phyloP scores from a whole-genome alignment of 2,888 invertebrate genomes.

The Proisotoma minuta region DNA sequence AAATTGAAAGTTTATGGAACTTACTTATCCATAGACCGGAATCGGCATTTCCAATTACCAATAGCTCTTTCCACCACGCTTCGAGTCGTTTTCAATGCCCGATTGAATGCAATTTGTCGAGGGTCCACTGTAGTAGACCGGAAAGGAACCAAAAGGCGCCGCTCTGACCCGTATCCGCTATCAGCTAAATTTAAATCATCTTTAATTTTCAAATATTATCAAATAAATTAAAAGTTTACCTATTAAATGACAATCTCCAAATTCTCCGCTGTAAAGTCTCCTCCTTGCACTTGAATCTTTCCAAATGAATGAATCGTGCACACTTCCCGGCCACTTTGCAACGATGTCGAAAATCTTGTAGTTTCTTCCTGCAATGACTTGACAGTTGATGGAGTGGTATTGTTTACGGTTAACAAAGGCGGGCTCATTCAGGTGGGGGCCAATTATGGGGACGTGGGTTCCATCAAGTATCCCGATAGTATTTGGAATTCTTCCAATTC shows the following conservation, averaged over 20 bases:
- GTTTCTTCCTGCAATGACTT: slow-evolving; percentile 13
- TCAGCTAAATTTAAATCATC: slow-evolving; percentile 20
- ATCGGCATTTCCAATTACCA: not conserved
- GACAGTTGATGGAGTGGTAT: slow-evolving; percentile 24
- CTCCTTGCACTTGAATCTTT: slow-evolving; percentile 6
- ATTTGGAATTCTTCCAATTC: not conserved
- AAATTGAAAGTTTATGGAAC: no score
- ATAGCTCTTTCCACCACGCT: not conserved
- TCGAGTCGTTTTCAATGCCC: not conserved
- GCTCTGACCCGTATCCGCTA: slow-evolving; percentile 21
- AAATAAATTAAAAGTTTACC: slow-evolving; percentile 10
- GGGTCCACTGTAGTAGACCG: not conserved
- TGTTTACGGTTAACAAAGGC: slow-evolving; percentile 23
- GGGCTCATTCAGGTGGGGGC: slow-evolving; percentile 9
- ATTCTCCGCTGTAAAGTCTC: slow-evolving; percentile 4
- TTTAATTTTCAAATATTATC: not conserved
- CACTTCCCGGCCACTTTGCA: slow-evolving; percentile 26
- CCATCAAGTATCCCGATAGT: slow-evolving; percentile 22
- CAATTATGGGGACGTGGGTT: slow-evolving; percentile 15
- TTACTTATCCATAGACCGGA: not conserved
- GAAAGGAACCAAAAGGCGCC: slow-evolving; percentile 14
- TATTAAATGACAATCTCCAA: slow-evolving; percentile 15
- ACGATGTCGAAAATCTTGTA: slow-evolving; percentile 22
- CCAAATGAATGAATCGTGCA: slow-evolving; percentile 26
- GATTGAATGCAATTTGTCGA: not conserved